Conservation (phyloP, 2,113 vertebrate species). For the Formicarius rufipectus region DNA sequence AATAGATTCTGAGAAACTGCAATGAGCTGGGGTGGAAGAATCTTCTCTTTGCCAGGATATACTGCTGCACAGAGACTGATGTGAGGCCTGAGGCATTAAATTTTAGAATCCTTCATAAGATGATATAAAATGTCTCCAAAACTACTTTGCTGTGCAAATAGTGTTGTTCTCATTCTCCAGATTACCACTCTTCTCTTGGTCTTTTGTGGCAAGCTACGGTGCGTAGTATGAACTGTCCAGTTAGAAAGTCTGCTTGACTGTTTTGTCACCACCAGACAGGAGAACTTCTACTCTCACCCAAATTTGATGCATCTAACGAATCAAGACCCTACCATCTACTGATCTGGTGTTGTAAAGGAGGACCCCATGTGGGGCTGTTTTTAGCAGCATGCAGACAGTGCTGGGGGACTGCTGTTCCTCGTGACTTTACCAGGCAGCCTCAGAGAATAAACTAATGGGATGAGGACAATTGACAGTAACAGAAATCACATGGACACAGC, state of each 20-base stretch:
- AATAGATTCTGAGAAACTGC: neutral
- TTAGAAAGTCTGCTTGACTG: neutral
- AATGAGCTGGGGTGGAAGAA: neutral
- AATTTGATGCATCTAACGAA: neutral
- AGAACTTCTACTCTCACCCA: neutral
- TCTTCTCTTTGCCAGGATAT: neutral
- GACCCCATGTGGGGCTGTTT: neutral
- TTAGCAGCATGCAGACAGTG: neutral
- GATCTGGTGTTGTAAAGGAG: neutral
- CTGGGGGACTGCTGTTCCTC: neutral
- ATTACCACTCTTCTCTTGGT: neutral
- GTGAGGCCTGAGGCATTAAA: neutral
- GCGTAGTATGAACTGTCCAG: neutral
- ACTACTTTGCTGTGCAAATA: neutral
- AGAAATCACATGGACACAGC: neutral
- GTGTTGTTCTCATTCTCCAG: neutral
- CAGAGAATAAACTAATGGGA: neutral
- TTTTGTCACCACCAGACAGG: neutral
- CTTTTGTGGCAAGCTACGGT: neutral
- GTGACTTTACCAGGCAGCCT: neutral
- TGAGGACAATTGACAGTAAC: neutral
- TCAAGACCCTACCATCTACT: neutral
- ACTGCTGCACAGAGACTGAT: neutral
- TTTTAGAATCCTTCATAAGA: neutral
- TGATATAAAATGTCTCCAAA: neutral